Evolutionary conservation across 2,797 vertebrate species (phyloP).

Genomic region (Eupleurogrammus muticus): DNA sequence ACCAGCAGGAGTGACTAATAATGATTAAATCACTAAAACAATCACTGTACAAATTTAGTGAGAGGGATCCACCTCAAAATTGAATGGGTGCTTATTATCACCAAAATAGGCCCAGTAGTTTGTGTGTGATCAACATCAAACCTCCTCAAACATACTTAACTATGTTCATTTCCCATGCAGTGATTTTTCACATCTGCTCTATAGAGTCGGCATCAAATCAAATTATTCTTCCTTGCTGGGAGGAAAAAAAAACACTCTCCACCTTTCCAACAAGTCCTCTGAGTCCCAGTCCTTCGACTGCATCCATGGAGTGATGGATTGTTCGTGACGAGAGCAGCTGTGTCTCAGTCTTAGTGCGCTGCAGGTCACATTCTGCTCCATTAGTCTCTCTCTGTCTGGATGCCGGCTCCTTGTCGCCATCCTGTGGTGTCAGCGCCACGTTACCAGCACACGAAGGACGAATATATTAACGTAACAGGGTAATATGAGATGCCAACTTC

Average conservation of each 20-base stretch:
- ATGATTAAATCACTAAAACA: too few relatives aligned
- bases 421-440: constrained; percentile 21
- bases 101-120: too few relatives aligned
- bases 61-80: too few relatives aligned
- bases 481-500: neutral
- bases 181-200: neutral
- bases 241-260: too few relatives aligned
- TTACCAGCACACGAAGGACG: constrained; percentile 38
- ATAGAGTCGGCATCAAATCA: neutral
- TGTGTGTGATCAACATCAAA: too few relatives aligned
- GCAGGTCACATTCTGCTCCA: neutral
- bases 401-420: constrained; percentile 44
- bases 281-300: neutral
- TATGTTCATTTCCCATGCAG: neutral
- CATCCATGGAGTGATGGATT: neutral
- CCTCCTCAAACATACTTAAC: too few relatives aligned
- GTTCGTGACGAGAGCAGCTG: neutral
- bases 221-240: neutral
- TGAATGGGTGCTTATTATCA: too few relatives aligned
- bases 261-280: too few relatives aligned
- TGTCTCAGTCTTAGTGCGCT: neutral
- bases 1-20: too few relatives aligned
- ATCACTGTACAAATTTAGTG: too few relatives aligned
- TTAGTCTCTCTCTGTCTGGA: neutral
- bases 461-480: neutral